Base-by-base conservation (phyloP, 2,797 vertebrate species). In the Lacerta viridis region DNA sequence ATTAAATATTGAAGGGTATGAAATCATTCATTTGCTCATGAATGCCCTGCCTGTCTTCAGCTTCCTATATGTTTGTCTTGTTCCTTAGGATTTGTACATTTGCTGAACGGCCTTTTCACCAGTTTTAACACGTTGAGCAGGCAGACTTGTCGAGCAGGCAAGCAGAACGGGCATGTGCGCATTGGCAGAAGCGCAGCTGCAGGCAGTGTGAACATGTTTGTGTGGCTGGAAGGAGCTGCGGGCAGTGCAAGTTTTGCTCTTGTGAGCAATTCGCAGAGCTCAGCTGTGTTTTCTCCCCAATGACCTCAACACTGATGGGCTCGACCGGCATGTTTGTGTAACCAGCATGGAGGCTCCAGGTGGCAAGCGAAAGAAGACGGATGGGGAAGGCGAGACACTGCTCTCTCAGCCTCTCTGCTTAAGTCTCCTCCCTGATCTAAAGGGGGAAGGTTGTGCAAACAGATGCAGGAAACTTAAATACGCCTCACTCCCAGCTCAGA, bases 381-480 rank as follows among this genome's bases (percentile, higher is more conserved):
- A 8, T 6, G 29, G 9, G 55, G 61, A 83, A 33, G 17, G 15
- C 46, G n/a, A 17, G 66, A 68, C 23, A 5, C 36, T 74, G 68
- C 15, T 55, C 4, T 81, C 50, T 59, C 5, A 13, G 68, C 20
- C 50, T 13, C 36, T 72, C 29, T 27, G 5, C 80, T 20, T 3
- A 27, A 17, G 46, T 23, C 29, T 66, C 74, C 18, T 68, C 41
- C 25, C 1, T 69, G 43, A 33, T 77, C 17, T 25, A 55, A 69
- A 71, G 66, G 46, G 29, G 43, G 68, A 83, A 50, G n/a, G 41
- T 36, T 29, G 61, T 55, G 61, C 4, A 29, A 36, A 43, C 9
- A 17, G 78, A 25, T 50, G 20, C 17, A 76, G 59, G 41, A 0
- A 0, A 23, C 0, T 0, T 20, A 5, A 20, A 0, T 79, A 43